phyloP scores from a whole-genome alignment of 35 echinoderm and acorn worm species.

The Amphiura filiformis region DNA sequence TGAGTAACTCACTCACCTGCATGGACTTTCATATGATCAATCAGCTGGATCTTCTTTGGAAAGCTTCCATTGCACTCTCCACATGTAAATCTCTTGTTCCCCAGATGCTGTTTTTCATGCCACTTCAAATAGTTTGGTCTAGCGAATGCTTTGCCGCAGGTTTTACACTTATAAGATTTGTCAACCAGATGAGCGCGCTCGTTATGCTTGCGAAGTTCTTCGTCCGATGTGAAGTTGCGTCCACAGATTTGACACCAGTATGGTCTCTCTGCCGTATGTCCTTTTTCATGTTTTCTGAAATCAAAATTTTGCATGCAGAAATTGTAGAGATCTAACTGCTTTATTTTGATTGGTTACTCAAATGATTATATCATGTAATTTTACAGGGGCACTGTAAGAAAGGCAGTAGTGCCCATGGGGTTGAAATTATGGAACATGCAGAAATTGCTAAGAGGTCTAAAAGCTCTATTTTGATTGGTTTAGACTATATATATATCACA shows the following conservation, averaged over 20 bases:
- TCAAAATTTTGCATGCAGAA: no score
- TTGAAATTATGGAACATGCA: no score
- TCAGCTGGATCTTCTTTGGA: not conserved
- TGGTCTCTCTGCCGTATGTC: not conserved
- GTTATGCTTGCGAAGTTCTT: not conserved
- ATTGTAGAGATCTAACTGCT: no score
- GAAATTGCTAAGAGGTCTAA: no score
- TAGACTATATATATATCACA: no score
- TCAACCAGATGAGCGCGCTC: not conserved
- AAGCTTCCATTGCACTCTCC: not conserved
- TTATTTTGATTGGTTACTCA: no score
- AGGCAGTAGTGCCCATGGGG: no score
- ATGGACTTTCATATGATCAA: not conserved
- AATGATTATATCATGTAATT: no score
- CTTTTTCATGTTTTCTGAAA: not conserved
- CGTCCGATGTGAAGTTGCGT: not conserved
- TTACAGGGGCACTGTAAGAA: no score
- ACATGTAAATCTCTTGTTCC: not conserved
- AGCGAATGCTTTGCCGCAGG: not conserved
- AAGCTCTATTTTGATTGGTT: no score
- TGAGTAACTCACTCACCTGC: no score
- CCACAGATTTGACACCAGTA: not conserved
- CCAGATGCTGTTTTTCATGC: not conserved
- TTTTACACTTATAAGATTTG: not conserved
- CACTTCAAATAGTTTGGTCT: not conserved